These are phyloP conservation scores for Sarcophaga peregrina DNA, from an alignment of 1,140 invertebrate species.

Conservation along the genomic window DNA sequence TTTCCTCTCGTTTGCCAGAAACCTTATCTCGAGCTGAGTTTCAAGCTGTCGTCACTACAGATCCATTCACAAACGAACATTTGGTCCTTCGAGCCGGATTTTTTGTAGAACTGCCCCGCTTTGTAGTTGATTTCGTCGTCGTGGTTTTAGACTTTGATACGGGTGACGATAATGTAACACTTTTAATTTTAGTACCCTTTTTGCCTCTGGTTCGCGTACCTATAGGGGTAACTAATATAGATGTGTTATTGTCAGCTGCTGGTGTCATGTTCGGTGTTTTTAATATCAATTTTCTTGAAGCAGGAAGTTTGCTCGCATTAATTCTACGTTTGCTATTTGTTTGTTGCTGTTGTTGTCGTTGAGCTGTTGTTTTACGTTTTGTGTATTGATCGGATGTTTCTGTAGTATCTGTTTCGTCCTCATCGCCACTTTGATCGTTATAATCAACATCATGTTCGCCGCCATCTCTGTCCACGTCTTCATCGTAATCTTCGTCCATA, in stretches of 20 bases:
- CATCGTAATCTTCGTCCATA: conserved; percentile 28
- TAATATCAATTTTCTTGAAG: not conserved
- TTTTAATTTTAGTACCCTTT: conserved; percentile 8
- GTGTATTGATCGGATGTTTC: conserved; percentile 29
- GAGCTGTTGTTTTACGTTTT: not conserved
- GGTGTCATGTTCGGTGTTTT: not conserved
- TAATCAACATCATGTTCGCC: conserved; percentile 43
- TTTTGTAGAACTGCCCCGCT: conserved; percentile 59
- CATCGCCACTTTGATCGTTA: conserved; percentile 36
- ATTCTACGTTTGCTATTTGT: not conserved
- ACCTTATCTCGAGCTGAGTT: too few species aligned
- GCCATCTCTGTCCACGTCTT: conserved; percentile 23
- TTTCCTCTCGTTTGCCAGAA: too few species aligned
- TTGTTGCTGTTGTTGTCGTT: conserved; percentile 17
- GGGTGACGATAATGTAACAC: not conserved
- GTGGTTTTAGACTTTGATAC: conserved; percentile 21
- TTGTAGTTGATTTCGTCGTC: conserved; percentile 46
- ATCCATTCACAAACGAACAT: too few species aligned
- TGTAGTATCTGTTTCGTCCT: conserved; percentile 42
- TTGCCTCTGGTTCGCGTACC: not conserved
- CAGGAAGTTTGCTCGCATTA: not conserved
- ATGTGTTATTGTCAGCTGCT: not conserved
- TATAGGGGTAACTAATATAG: not conserved
- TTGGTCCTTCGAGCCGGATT: conserved; percentile 50
- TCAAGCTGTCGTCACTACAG: too few species aligned